These are phyloP conservation scores for Rhynchonycteris naso DNA, from an alignment of 2,797 vertebrate genomes.

Conservation along the genomic window DNA sequence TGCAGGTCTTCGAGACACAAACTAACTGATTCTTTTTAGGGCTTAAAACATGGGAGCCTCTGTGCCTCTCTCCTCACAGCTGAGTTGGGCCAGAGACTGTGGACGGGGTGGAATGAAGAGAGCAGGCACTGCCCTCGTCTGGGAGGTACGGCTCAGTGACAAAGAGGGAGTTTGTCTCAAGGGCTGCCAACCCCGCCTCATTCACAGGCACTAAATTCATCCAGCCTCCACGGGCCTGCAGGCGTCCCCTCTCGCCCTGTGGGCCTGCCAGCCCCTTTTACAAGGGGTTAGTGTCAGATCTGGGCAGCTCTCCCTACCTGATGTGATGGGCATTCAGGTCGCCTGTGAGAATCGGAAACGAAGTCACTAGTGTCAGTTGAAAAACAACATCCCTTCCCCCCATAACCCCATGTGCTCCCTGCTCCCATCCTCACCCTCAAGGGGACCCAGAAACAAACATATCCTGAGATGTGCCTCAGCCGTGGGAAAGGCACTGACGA, in stretches of 20 bases:
- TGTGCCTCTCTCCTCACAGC: conserved; percentile 64
- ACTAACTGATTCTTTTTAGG: conserved; percentile 52
- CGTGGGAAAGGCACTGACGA: not conserved
- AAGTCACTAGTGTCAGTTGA: conserved; percentile 43
- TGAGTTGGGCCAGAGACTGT: conserved; percentile 46
- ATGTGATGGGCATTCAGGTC: conserved; percentile 71
- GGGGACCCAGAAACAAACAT: not conserved
- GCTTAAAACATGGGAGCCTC: conserved; percentile 49
- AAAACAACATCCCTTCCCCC: conserved; percentile 56
- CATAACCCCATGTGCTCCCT: not conserved
- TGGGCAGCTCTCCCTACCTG: conserved; percentile 75
- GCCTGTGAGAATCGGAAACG: conserved; percentile 79
- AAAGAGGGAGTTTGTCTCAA: conserved; percentile 72
- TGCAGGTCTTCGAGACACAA: not conserved
- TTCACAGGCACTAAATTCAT: conserved; percentile 76
- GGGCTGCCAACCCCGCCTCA: conserved; percentile 59
- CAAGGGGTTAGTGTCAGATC: conserved; percentile 78
- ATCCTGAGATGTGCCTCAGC: not conserved
- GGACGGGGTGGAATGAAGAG: conserved; percentile 45
- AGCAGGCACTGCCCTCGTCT: conserved; percentile 57
- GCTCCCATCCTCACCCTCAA: not conserved
- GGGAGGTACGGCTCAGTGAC: conserved; percentile 53
- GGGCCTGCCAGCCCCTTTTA: conserved; percentile 68
- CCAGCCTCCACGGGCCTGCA: not conserved
- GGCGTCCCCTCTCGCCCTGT: not conserved